These are phyloP conservation scores for Vulpes vulpes DNA, from an alignment of 2,113 vertebrate species.

Conservation along the genomic window DNA sequence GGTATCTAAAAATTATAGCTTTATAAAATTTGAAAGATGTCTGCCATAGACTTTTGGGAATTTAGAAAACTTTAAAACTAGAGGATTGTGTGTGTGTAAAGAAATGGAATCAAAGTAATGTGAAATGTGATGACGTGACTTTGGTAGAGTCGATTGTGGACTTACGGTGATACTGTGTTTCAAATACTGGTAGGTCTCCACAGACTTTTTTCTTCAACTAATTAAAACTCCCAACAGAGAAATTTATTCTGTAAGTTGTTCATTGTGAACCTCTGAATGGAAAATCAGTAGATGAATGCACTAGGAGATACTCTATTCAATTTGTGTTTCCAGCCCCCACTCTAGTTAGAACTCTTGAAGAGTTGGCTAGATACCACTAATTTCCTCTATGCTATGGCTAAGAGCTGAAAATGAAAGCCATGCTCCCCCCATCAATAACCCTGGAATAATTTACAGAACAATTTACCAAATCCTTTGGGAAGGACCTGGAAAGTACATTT, in stretches of 20 bases:
- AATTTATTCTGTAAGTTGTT: background rate
- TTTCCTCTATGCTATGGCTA: background rate
- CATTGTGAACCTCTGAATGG: slow-evolving; percentile 2
- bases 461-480: slow-evolving; percentile 18
- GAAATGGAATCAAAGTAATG: background rate
- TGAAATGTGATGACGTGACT: too few species aligned
- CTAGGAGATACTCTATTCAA: background rate
- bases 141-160: background rate
- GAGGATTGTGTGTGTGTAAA: background rate
- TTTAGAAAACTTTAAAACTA: background rate
- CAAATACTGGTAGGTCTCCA: background rate
- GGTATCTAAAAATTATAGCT: slow-evolving; percentile 11
- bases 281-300: background rate
- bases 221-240: slow-evolving; percentile 22
- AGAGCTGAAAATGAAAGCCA: background rate
- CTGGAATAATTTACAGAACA: slow-evolving; percentile 5
- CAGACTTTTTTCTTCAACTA: background rate
- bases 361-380: background rate
- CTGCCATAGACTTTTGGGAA: background rate
- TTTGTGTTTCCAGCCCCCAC: background rate
- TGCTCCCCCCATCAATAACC: background rate
- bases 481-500: background rate
- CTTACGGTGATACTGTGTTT: background rate
- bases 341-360: background rate
- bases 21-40: background rate